Evolutionary conservation across 2,797 vertebrate species (phyloP), one percentile per base, ranked within the genome.

Genomic region (Brachyalestes nurse): DNA sequence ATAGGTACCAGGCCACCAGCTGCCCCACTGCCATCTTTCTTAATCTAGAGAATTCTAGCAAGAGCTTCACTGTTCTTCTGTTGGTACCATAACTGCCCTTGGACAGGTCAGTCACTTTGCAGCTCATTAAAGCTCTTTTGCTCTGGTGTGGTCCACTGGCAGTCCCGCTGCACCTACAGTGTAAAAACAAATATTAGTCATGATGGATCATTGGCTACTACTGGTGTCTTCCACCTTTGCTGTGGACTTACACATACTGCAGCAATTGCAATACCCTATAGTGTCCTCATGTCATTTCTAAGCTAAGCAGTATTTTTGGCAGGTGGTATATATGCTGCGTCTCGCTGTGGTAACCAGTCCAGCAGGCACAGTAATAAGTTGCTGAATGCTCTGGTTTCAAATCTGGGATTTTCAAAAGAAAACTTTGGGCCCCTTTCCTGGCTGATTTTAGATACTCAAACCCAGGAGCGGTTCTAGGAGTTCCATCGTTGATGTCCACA

Each of bases 301-400:
- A 12, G 1, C 51, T 79, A 10, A 14, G 12, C 42, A 47, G 57
- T 34, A 7, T 7, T 70, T 47, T 40, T 21, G 53, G 28, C 13
- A 58, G 8, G 53, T 42, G 53, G 10, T 53, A 14, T 40, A 45
- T 78, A 74, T 83, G 81, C 67, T 1, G 0, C 51, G 2, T 16
- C 6, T 72, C 8, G 58, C 25, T 61, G 64, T 81, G 79, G 45
- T 6, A 28, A 70, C 45, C 66, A 17, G 17, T 61, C 82, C 86
- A 88, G 8, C 78, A 85, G 21, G 83, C 83, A 28, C 84, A 88
- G 25, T 80, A 86, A 64, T 87, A 87, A 6, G 45, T 62, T 14
- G 74, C 78, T 12, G 71, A 65, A 49, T 78, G 65, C 58, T 72
- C 60, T 14, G 17, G 23, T 14, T 72, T 61, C 5, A 85, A 58